Base-by-base conservation (phyloP, 1,140 invertebrate species). In the Hetaerina americana region DNA sequence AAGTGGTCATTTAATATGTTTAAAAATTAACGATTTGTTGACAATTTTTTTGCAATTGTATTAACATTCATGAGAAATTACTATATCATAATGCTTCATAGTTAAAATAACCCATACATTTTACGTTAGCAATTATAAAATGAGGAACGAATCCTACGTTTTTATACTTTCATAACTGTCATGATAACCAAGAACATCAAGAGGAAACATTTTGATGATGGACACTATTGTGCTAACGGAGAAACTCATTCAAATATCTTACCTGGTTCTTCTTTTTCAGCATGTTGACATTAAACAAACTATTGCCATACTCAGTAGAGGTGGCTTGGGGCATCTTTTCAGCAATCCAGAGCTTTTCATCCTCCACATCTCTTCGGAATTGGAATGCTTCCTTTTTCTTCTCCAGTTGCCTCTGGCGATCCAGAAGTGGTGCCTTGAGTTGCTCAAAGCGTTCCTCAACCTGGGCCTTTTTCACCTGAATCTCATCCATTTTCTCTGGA, bases 361-460 rank as follows among this genome's bases (percentile, higher is more conserved):
- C 98, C 79, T 99, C 98, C 70, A 99, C 90, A 81, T 99, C 97
- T 72, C 98, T 88, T 40, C 96, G 87, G 85, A 99, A 99, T 74
- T 99, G 97, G 88, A 96, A 98, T 0, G 97, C 97, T 82, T 98
- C 95, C 82, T 99, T 99, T 82, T 98, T 98, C 85, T 98, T 97
- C 74, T 96, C 92, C 67, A 99, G 80, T 12, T 96, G 88, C 67
- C 88, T 84, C 77, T 98, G 94, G 0, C 96, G 86, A 73, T 95
- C 91, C 72, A 95, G 79, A 12, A 99, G 82, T 18, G 98, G 98
- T 29, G 91, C 94, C 79, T 93, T 94, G 57, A 94, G 84, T 78
- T 93, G 90, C 69, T 90, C 88, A 78, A 92, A 97, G 76, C 96
- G 87, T 78, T 96, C 89, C 73, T 98, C 92, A 5, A 99, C 97